Evolutionary conservation across 2,113 vertebrate species (phyloP).

Genomic region (Taxidea taxus): DNA sequence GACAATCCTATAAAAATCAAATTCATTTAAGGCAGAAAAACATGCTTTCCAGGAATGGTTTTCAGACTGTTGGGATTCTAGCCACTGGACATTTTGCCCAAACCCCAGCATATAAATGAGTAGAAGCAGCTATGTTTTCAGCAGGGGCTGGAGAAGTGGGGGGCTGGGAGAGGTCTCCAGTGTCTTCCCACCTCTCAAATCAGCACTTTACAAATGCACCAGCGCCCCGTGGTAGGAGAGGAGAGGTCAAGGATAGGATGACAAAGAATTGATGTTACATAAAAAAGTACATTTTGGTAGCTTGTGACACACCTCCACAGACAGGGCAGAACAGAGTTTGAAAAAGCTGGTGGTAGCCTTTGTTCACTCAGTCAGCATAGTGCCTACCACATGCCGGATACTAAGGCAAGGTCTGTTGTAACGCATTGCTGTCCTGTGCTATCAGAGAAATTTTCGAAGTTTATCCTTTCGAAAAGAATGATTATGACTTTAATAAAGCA

Average conservation of each 20-base stretch:
- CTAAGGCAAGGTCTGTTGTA: not conserved
- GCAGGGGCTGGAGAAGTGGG: not conserved
- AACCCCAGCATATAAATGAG: not conserved
- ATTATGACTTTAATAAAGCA: not conserved
- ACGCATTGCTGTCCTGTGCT: not conserved
- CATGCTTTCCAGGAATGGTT: not conserved
- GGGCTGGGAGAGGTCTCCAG: rapidly evolving
- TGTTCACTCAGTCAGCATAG: not conserved
- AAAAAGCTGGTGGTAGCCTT: not conserved
- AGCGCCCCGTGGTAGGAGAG: not conserved
- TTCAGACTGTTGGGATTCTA: not conserved
- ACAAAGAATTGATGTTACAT: not conserved
- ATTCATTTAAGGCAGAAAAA: not conserved
- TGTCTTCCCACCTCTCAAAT: not conserved
- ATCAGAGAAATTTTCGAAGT: not conserved
- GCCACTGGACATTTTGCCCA: not conserved
- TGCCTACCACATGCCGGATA: not conserved
- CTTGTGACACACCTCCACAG: not conserved
- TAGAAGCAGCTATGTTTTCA: not conserved
- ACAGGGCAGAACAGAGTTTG: not conserved
- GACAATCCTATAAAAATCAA: not conserved
- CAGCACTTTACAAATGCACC: not conserved
- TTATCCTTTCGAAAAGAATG: not conserved
- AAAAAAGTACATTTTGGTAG: not conserved
- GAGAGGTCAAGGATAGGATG: not conserved